Conservation (phyloP, 2,888 invertebrate genomes). For the Ophraella communa region DNA sequence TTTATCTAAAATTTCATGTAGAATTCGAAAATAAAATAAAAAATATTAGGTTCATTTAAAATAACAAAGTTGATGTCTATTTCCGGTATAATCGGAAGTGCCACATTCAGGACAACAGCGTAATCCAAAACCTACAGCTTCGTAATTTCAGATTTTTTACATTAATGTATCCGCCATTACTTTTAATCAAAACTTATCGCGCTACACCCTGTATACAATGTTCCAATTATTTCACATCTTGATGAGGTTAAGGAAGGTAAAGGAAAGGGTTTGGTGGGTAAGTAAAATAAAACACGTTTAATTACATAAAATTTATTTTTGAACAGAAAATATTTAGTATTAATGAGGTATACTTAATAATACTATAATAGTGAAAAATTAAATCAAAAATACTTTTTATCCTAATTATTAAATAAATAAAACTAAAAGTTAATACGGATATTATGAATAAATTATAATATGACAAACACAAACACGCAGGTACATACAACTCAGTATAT, state of each 20-base stretch:
- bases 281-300: background rate
- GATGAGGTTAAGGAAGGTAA: background rate
- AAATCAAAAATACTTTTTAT: constrained; percentile 33
- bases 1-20: no score
- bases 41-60: no score
- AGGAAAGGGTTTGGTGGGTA: background rate
- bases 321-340: constrained; percentile 53
- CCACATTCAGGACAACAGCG: no score
- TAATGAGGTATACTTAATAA: constrained; percentile 55
- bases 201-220: no score
- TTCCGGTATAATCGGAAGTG: no score
- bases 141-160: no score
- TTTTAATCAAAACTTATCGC: no score
- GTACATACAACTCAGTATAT: constrained; percentile 44
- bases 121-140: no score
- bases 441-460: constrained; percentile 29
- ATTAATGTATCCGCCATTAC: no score
- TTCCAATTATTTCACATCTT: no score
- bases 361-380: constrained; percentile 52
- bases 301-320: constrained; percentile 39
- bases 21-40: no score
- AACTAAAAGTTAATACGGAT: constrained; percentile 8
- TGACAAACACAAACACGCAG: constrained; percentile 37
- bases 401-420: constrained; percentile 33
- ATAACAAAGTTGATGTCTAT: no score